Base-by-base conservation (phyloP, 92 coral and sea anemone genomes). In the Umimayanthus chanpuru region DNA sequence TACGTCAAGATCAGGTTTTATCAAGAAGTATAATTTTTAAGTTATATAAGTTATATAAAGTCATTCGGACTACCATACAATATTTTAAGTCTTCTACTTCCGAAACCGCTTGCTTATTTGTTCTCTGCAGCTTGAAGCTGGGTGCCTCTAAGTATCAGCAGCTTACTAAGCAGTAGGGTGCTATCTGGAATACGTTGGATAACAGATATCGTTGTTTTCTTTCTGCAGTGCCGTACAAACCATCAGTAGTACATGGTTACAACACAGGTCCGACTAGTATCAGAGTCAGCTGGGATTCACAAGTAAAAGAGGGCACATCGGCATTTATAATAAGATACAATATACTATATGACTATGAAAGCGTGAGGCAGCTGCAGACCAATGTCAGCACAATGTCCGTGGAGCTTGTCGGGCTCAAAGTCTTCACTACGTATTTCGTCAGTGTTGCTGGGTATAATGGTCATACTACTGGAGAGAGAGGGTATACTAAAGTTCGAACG, bases 221-320 rank as follows among this genome's bases (percentile, higher is more conserved):
- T 81, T 58, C 36, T 32, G 4, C 64, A 82, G 86, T 0, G 14
- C 86, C 86, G 26, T 67, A 82, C 56, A 41, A 0, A 40, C 86
- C 86, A 43, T 11, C 28, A 82, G 38, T 6, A 40, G 4, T 25
- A 9, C 9, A 25, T 40, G 77, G 39, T 41, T 82, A 39, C 18
- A 26, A 29, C 16, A 67, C 76, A 15, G 73, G 86, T 30, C 12
- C 86, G 8, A 21, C 53, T 6, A 82, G 86, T 29, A 82, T 82
- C 38, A 82, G 67, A 28, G 86, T 82, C 21, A 82, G 77, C 38
- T 82, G 86, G 86, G 14, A 23, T 67, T 82, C 86, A 11, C 76
- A 65, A 38, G 39, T 82, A 56, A 82, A 67, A 82, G 86, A 67
- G 21, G 86, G 86, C 32, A 82, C 86, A 4, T 32, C 39, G 23